These are phyloP conservation scores for Pterois miles DNA, from an alignment of 2,797 vertebrate genomes.

Conservation along the genomic window DNA sequence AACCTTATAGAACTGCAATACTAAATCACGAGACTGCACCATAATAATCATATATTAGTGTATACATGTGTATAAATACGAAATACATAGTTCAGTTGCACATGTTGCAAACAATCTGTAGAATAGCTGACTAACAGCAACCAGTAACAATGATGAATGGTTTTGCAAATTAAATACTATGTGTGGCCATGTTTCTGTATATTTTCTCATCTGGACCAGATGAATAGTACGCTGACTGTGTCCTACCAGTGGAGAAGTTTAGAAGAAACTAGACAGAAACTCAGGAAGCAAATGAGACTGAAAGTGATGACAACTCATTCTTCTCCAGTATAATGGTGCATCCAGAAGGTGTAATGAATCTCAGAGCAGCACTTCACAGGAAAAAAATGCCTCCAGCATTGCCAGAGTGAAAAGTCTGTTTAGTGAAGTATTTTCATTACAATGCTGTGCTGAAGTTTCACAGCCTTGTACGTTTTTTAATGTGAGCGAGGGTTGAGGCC, in stretches of 20 bases:
- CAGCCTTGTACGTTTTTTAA: conserved; percentile 16
- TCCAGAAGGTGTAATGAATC: conserved; percentile 25
- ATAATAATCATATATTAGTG: neutral
- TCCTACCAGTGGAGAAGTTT: neutral
- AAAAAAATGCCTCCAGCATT: conserved; percentile 10
- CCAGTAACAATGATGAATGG: neutral
- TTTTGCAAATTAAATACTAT: neutral
- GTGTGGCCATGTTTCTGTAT: neutral
- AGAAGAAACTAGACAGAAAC: neutral
- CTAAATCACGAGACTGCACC: neutral
- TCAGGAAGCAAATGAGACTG: neutral
- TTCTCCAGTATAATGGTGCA: neutral
- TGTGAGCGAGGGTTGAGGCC: neutral
- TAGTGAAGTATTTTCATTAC: conserved; percentile 6
- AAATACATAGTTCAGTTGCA: neutral
- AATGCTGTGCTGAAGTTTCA: conserved; percentile 17
- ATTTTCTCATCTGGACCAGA: neutral
- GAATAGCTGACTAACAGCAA: no score
- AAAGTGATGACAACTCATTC: conserved; percentile 4
- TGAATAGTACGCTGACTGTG: neutral
- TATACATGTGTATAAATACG: neutral
- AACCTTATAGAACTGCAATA: no score
- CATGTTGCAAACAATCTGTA: neutral
- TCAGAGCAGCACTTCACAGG: neutral
- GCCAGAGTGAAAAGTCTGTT: conserved; percentile 5